phyloP scores from a whole-genome alignment of 1,140 invertebrate species.

The Cydia strobilella region DNA sequence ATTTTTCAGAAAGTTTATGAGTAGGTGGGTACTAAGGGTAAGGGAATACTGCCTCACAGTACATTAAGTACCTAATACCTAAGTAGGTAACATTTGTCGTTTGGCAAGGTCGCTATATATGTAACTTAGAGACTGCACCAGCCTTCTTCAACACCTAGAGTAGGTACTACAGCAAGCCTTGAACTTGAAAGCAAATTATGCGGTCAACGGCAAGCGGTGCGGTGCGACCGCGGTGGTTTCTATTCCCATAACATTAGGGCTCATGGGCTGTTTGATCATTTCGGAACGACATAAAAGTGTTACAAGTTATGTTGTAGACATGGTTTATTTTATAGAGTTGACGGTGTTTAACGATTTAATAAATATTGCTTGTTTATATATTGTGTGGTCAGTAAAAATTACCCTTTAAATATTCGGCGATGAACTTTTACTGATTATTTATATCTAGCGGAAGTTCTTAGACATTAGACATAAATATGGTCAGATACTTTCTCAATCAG shows the following conservation, averaged over 20 bases:
- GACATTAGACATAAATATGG: background rate
- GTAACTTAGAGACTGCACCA: background rate
- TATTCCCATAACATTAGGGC: constrained; percentile 9
- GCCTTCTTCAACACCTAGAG: too few species aligned
- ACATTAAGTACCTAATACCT: too few species aligned
- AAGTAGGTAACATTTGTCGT: too few species aligned
- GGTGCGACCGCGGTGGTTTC: background rate
- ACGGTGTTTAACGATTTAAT: background rate
- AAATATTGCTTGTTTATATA: constrained; percentile 4
- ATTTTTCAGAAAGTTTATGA: too few species aligned
- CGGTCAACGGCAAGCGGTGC: background rate
- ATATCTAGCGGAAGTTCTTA: background rate
- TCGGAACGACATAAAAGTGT: background rate
- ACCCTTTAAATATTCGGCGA: background rate
- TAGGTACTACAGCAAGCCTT: constrained; percentile 1
- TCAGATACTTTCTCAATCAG: too few species aligned
- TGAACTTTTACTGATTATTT: background rate
- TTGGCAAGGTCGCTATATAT: too few species aligned
- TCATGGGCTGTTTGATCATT: background rate
- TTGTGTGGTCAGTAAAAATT: background rate
- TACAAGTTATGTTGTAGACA: background rate
- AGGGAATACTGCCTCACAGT: too few species aligned
- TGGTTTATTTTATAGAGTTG: background rate
- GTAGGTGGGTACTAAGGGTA: too few species aligned
- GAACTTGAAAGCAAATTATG: constrained; percentile 8